Percentiles rank a stretch among this genome's conserved stretches.
Conservation (phyloP, 2,888 invertebrate genomes). For the Timandra comae region DNA sequence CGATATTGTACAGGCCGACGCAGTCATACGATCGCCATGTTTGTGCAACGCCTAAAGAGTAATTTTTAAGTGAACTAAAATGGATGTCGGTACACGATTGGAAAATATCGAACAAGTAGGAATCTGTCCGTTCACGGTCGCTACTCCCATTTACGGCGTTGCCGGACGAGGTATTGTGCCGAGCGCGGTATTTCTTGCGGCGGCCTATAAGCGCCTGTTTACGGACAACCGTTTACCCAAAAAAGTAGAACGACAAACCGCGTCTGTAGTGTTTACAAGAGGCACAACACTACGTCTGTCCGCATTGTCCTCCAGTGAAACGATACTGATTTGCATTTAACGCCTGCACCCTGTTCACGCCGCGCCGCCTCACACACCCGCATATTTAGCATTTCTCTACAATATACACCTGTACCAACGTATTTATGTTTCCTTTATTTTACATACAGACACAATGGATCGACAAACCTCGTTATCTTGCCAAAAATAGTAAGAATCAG, state of each 20-base stretch:
- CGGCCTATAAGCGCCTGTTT: slow-evolving; percentile 63
- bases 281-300: slow-evolving; percentile 51
- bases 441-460: slow-evolving; percentile 24
- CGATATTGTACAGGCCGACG: slow-evolving; percentile 12
- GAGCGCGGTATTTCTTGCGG: slow-evolving; percentile 62
- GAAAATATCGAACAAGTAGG: slow-evolving; percentile 48
- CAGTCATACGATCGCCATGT: slow-evolving; percentile 23
- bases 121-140: slow-evolving; percentile 52
- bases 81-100: slow-evolving; percentile 34
- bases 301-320: slow-evolving; percentile 70
- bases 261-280: slow-evolving; percentile 68
- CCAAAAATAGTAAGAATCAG: too few relatives aligned
- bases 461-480: slow-evolving; percentile 3
- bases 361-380: slow-evolving; percentile 25
- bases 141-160: slow-evolving; percentile 56
- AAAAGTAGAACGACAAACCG: slow-evolving; percentile 73
- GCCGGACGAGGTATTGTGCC: slow-evolving; percentile 62
- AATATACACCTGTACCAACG: slow-evolving; percentile 23
- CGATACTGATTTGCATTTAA: slow-evolving; percentile 64
- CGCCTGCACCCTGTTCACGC: slow-evolving; percentile 45
- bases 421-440: slow-evolving; percentile 17
- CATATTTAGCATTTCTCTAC: slow-evolving; percentile 50
- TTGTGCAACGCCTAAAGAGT: slow-evolving; percentile 34
- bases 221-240: slow-evolving; percentile 69
- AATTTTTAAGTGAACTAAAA: slow-evolving; percentile 43